phyloP scores from a whole-genome alignment of 2,797 vertebrate species.

The Poecile montanus region DNA sequence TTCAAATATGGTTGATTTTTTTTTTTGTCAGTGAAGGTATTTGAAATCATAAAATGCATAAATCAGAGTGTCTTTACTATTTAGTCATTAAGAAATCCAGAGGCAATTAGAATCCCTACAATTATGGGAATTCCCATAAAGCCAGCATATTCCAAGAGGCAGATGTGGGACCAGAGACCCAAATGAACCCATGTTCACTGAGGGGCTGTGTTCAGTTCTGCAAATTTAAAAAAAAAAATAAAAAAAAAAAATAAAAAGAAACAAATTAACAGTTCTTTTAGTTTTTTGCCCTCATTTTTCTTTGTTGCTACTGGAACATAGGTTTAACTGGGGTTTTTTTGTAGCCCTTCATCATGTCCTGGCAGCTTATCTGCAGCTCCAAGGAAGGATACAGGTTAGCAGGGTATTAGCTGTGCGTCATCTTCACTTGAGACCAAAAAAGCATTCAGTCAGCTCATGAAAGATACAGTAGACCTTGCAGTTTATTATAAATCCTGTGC shows the following conservation, averaged over 20 bases:
- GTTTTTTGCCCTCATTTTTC: not conserved
- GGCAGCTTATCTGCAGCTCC: not conserved
- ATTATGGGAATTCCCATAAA: fast-evolving
- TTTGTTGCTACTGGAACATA: not conserved
- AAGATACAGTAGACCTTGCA: not conserved
- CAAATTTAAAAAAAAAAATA: not conserved
- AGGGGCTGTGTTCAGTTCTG: not conserved
- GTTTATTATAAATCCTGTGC: constrained; percentile 17
- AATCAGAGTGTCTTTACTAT: not conserved
- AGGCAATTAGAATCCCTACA: not conserved
- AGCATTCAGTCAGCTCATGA: constrained; percentile 5
- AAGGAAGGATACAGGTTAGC: constrained; percentile 1
- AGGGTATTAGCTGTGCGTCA: not conserved
- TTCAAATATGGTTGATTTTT: not conserved
- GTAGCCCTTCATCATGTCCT: not conserved
- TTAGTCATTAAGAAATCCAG: not conserved
- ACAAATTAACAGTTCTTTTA: not conserved
- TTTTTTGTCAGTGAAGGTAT: not conserved
- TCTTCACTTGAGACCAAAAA: constrained; percentile 16
- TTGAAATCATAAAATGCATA: not conserved
- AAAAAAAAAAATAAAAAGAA: not conserved
- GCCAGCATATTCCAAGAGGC: fast-evolving
- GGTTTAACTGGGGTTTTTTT: not conserved
- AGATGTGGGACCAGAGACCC: not conserved
- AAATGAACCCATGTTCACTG: not conserved